Evolutionary conservation across 2,888 invertebrate species (phyloP).

Genomic region (Parnassius glacialis): DNA sequence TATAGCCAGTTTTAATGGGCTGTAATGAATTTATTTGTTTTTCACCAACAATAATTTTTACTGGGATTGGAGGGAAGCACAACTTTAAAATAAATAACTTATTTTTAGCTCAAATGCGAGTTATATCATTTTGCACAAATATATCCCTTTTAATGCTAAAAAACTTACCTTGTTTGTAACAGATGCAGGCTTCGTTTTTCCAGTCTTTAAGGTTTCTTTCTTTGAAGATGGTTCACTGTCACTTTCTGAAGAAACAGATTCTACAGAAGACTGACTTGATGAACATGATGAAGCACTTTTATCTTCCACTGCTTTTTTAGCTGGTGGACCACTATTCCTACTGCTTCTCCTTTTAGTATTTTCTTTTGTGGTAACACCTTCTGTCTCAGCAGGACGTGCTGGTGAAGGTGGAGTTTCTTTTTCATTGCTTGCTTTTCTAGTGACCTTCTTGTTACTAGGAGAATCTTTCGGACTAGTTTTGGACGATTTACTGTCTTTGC

Average conservation of each 20-base stretch:
- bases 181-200: slow-evolving; percentile 62
- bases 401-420: slow-evolving; percentile 52
- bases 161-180: slow-evolving; percentile 48
- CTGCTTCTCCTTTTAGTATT: slow-evolving; percentile 61
- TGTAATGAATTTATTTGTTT: too few relatives aligned
- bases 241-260: slow-evolving; percentile 70
- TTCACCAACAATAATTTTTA: too few relatives aligned
- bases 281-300: slow-evolving; percentile 71
- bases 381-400: slow-evolving; percentile 49
- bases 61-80: too few relatives aligned
- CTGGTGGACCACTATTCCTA: slow-evolving; percentile 63
- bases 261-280: slow-evolving; percentile 71
- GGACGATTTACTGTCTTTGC: slow-evolving; percentile 44
- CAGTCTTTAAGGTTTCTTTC: slow-evolving; percentile 57
- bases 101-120: too few relatives aligned
- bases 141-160: not conserved
- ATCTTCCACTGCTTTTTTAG: slow-evolving; percentile 62
- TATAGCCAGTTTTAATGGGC: too few relatives aligned
- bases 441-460: slow-evolving; percentile 52
- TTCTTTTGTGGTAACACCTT: slow-evolving; percentile 56
- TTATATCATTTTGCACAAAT: too few relatives aligned
- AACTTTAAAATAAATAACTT: too few relatives aligned
- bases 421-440: slow-evolving; percentile 67
- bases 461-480: slow-evolving; percentile 54
- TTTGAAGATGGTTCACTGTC: slow-evolving; percentile 64